These are phyloP conservation scores for Actinia equina DNA, from an alignment of 64 coral and sea anemone species.

Conservation along the genomic window DNA sequence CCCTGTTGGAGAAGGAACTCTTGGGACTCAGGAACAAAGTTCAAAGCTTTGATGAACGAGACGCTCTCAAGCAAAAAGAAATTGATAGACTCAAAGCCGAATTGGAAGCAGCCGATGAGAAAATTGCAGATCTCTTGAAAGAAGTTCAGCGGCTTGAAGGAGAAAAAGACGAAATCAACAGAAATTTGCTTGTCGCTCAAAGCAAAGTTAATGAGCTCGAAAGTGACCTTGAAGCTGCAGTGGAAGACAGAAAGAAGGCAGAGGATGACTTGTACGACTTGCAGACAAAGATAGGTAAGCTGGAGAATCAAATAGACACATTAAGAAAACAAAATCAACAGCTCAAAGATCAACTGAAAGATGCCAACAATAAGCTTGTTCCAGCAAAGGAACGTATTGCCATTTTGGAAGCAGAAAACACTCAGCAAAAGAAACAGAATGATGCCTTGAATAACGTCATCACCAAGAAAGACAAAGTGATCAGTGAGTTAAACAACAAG, in stretches of 20 bases:
- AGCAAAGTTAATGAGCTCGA: constrained; percentile 73
- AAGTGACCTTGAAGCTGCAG: constrained; percentile 70
- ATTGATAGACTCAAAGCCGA: constrained; percentile 81
- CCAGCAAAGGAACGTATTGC: constrained; percentile 74
- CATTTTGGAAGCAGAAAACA: constrained; percentile 50
- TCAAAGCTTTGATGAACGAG: constrained; percentile 61
- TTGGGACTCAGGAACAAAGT: constrained; percentile 52
- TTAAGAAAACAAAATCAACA: constrained; percentile 75
- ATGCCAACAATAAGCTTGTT: constrained; percentile 75
- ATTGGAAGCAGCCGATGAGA: constrained; percentile 69
- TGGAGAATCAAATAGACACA: constrained; percentile 80
- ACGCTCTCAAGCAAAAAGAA: constrained; percentile 67
- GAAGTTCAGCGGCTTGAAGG: constrained; percentile 72
- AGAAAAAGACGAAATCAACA: constrained; percentile 72
- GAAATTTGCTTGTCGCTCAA: constrained; percentile 63
- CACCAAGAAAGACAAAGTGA: constrained; percentile 81
- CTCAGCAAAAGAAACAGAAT: constrained; percentile 69
- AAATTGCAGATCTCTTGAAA: constrained; percentile 48
- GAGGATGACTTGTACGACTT: constrained; percentile 80
- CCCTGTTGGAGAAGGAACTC: constrained; percentile 58
- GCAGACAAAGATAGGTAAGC: constrained; percentile 69
- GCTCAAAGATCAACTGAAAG: constrained; percentile 82
- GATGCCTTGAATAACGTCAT: constrained; percentile 65
- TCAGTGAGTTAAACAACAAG: constrained; percentile 70
- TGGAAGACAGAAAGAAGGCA: constrained; percentile 68